Conservation (phyloP, 2,888 invertebrate genomes). For the Hipparchia sbordonii region DNA sequence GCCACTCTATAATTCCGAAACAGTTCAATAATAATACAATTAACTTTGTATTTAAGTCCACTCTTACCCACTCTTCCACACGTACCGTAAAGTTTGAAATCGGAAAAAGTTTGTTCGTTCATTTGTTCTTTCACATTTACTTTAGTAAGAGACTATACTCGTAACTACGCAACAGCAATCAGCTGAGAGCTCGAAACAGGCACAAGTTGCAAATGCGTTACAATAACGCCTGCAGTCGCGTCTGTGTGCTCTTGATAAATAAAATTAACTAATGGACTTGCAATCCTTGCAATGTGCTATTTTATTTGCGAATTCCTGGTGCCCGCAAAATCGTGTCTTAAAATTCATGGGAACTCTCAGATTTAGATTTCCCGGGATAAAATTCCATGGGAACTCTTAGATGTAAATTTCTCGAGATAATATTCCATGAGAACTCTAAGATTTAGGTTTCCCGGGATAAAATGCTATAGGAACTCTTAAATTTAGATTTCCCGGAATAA, state of each 20-base stretch:
- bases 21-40: too few species aligned
- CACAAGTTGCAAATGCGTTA: slow-evolving; percentile 4
- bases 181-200: slow-evolving; percentile 7
- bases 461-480: too few species aligned
- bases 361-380: not conserved
- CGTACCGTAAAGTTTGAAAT: too few species aligned
- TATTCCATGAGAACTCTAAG: too few species aligned
- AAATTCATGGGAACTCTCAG: not conserved
- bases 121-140: too few species aligned
- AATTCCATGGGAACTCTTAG: not conserved
- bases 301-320: not conserved
- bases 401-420: too few species aligned
- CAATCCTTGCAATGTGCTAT: not conserved
- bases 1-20: too few species aligned
- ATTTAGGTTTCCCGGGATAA: too few species aligned
- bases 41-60: too few species aligned
- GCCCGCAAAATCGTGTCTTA: not conserved
- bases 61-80: too few species aligned
- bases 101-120: too few species aligned
- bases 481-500: not conserved
- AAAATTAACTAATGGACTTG: slow-evolving; percentile 22
- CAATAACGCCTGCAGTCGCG: slow-evolving; percentile 2
- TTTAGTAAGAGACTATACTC: too few species aligned
- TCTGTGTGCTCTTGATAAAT: not conserved
- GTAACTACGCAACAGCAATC: not conserved